These are phyloP conservation scores for Lasioglossum figueresi DNA, from an alignment of 2,888 invertebrate genomes.

Conservation along the genomic window DNA sequence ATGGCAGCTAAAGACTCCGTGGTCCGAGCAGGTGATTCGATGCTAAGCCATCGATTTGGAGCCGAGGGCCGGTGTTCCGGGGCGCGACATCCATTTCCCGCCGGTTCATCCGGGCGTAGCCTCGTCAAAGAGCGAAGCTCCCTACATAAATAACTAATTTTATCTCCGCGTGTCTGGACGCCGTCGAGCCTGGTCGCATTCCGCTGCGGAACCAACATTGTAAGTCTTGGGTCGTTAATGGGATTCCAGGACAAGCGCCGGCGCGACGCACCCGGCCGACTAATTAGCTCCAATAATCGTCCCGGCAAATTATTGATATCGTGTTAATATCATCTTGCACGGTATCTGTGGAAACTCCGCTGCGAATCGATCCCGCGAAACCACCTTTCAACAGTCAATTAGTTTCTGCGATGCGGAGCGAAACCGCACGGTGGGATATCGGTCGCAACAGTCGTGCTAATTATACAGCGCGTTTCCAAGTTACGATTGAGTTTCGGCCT, in stretches of 20 bases:
- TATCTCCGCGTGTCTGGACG: neutral
- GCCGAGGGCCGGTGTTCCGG: constrained; percentile 28
- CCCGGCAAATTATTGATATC: constrained; percentile 44
- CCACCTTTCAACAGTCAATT: constrained; percentile 63
- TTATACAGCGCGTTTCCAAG: constrained; percentile 62
- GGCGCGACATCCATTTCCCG: constrained; percentile 37
- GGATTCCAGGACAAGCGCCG: neutral
- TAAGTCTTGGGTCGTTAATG: neutral
- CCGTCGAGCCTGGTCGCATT: neutral
- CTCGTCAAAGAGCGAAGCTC: constrained; percentile 21
- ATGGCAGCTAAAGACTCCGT: constrained; percentile 59
- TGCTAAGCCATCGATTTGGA: constrained; percentile 54
- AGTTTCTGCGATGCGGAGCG: constrained; percentile 49
- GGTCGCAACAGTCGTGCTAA: constrained; percentile 59
- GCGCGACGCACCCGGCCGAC: neutral
- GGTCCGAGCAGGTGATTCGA: constrained; percentile 50
- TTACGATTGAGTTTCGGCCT: constrained; percentile 63
- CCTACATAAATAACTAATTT: neutral
- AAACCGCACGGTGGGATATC: constrained; percentile 59
- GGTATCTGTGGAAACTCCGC: constrained; percentile 45
- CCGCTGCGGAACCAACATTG: neutral
- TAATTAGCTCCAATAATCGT: constrained; percentile 37
- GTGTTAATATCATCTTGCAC: constrained; percentile 37
- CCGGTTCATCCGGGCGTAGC: constrained; percentile 6
- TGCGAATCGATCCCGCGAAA: constrained; percentile 54